Percentiles rank a stretch among this genome's conserved stretches.
phyloP scores from a whole-genome alignment of 2,113 vertebrate genomes.

The Cyanistes caeruleus region DNA sequence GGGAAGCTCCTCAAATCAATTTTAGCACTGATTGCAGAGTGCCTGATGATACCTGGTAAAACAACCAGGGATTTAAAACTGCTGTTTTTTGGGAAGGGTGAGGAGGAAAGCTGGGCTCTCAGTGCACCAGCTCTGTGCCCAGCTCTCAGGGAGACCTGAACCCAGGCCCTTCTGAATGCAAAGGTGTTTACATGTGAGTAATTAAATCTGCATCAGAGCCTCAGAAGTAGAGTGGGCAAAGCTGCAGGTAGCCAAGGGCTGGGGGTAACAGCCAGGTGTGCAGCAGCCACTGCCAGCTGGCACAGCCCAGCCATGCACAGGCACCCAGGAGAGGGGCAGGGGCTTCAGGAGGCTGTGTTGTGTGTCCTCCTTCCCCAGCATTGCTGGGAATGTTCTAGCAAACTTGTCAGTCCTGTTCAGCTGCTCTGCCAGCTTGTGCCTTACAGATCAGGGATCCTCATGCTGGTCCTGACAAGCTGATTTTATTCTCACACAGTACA shows the following conservation, averaged over 20 bases:
- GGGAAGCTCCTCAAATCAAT: neutral
- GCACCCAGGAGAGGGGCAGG: neutral
- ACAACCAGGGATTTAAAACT: neutral
- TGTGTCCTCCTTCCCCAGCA: accelerated
- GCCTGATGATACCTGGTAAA: neutral
- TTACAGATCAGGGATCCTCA: neutral
- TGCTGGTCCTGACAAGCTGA: neutral
- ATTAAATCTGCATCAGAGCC: neutral
- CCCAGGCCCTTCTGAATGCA: neutral
- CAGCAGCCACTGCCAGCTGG: neutral
- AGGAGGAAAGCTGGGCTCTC: neutral
- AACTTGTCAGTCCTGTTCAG: neutral
- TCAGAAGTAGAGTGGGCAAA: neutral
- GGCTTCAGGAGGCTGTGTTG: neutral
- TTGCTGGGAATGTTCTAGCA: neutral
- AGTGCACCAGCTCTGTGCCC: neutral
- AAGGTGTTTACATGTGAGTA: accelerated
- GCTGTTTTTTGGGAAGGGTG: neutral
- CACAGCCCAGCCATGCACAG: neutral
- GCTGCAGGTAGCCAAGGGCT: neutral
- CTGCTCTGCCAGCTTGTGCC: neutral
- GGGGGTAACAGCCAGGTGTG: neutral
- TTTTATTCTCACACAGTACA: neutral
- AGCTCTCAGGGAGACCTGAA: neutral
- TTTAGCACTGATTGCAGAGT: neutral